These are phyloP conservation scores for Camponotus floridanus DNA, from an alignment of 1,140 invertebrate species.

Conservation along the genomic window DNA sequence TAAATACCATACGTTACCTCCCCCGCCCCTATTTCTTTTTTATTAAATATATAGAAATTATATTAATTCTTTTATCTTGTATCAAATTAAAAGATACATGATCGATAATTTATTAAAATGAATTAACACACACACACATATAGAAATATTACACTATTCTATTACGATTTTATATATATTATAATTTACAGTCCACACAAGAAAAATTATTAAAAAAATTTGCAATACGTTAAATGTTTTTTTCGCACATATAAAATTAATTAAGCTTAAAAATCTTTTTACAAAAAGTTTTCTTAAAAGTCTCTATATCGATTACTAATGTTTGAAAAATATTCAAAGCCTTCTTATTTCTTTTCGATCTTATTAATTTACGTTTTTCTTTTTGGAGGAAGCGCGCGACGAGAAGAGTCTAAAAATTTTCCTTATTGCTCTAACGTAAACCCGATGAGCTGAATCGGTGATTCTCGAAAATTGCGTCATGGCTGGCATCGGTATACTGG, in stretches of 20 bases:
- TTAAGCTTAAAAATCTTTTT: neutral
- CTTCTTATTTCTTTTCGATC: neutral
- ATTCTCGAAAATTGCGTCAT: conserved; percentile 69
- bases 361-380: neutral
- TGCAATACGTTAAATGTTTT: neutral
- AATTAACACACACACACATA: too few relatives aligned
- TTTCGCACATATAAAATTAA: neutral
- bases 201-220: too few relatives aligned
- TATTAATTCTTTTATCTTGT: too few relatives aligned
- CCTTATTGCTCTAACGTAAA: neutral
- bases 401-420: neutral
- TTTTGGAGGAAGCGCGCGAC: neutral
- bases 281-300: neutral
- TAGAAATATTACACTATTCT: neutral
- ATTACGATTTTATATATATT: neutral
- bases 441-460: conserved; percentile 10
- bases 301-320: neutral
- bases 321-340: neutral
- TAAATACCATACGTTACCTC: neutral
- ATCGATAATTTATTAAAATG: neutral
- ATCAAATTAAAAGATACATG: neutral
- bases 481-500: conserved; percentile 13
- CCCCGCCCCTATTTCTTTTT: too few relatives aligned
- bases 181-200: too few relatives aligned
- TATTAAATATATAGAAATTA: too few relatives aligned